Conservation (phyloP, 2,797 vertebrate genomes). For the Coendou prehensilis region DNA sequence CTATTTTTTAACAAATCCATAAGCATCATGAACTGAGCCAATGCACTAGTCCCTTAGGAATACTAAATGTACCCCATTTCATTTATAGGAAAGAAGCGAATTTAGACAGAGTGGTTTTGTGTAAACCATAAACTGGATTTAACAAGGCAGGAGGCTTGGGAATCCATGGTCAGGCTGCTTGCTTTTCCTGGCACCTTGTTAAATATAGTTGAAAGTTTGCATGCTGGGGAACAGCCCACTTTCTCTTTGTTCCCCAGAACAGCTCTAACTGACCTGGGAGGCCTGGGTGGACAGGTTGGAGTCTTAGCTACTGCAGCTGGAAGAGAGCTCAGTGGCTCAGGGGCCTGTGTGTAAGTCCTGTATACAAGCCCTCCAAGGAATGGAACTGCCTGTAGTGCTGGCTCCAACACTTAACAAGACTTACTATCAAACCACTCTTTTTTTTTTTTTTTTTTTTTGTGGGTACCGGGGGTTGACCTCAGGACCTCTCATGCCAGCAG, state of each 20-base stretch:
- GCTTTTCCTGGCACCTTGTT: conserved; percentile 86
- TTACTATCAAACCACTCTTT: conserved; percentile 48
- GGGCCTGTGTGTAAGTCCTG: not conserved
- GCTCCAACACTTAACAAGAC: conserved; percentile 29
- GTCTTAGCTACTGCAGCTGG: not conserved
- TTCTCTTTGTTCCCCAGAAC: conserved; percentile 80
- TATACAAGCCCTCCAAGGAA: not conserved
- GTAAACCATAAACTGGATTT: conserved; percentile 83
- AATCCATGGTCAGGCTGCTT: conserved; percentile 76
- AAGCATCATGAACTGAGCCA: conserved; percentile 73
- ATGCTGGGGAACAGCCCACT: conserved; percentile 65
- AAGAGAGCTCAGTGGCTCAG: not conserved
- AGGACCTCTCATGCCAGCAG: too few relatives aligned
- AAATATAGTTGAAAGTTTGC: conserved; percentile 81
- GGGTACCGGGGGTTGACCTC: too few relatives aligned
- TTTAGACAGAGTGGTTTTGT: conserved; percentile 84
- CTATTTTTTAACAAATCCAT: conserved; percentile 53
- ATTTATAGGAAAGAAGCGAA: conserved; percentile 86
- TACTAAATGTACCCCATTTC: conserved; percentile 83
- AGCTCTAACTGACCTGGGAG: conserved; percentile 28
- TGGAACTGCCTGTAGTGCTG: not conserved
- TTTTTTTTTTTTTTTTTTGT: too few relatives aligned
- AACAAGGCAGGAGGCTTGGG: conserved; percentile 84
- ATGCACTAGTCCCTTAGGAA: conserved; percentile 78
- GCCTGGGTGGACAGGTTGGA: not conserved